Evolutionary conservation across 1,140 invertebrate genomes (phyloP), one percentile per base, ranked within the genome.

Genomic region (Zaprionus kolodkinae): DNA sequence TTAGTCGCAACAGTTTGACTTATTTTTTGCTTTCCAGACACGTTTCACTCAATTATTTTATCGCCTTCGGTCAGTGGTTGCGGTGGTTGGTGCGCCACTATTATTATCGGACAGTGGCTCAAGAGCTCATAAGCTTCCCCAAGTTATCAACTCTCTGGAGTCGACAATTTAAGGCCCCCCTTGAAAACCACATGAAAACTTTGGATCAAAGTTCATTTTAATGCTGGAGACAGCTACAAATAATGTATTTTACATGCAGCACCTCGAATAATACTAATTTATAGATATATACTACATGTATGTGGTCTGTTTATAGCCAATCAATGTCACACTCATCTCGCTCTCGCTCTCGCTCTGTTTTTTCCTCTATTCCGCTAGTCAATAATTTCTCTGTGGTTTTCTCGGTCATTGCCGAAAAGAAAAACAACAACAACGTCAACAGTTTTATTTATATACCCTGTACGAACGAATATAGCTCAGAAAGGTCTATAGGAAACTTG

Each of bases 1-100:
- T 15, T 56, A 30, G 59, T 52, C 43, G 33, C 27, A 30, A 30
- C 27, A 52, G 33, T 35, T 12, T n/a, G 30, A 35, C 27, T 30
- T 30, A n/a, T 45, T 30, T 36, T 75, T 76, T 57, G 48, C 55
- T 69, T 78, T 64, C 71, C 65, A 69, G 61, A 64, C 71, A 78
- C 76, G 76, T 74, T 65, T 61, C 43, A 65, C 68, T 69, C 33
- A 56, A 56, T 25, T 64, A 64, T 74, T 64, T 64, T 72, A 38
- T 45, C 35, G 38, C 35, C 65, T 10, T 40, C 38, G 35, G 30
- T 13, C 48, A 36, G n/a, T 60, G 15, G 10, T 25, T 62, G n/a
- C 5, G 21, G 17, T 45, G n/a, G 40, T 54, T 21, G 48, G 17
- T 38, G 48, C 33, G 33, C 33, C 33, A 35, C 27, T 21, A 40